Evolutionary conservation across 2,113 vertebrate genomes (phyloP).

Genomic region (Neogobius melanostomus): DNA sequence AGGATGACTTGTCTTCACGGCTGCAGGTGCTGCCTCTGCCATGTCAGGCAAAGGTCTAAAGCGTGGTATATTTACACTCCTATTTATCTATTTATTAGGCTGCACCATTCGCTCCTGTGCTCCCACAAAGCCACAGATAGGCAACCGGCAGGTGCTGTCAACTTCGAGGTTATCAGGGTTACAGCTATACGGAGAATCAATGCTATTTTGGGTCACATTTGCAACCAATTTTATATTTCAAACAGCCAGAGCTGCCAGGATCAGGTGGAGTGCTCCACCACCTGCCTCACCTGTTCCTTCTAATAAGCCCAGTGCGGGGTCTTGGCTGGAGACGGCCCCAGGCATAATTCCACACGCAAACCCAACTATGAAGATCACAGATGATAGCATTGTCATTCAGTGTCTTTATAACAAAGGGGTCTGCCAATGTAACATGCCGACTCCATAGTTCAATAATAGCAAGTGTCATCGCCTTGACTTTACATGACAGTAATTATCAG

Average conservation of each 20-base stretch:
- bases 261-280: neutral
- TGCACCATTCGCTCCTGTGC: constrained; percentile 18
- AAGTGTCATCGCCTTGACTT: neutral
- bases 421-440: constrained; percentile 50
- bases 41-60: constrained; percentile 59
- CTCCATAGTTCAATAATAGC: constrained; percentile 14
- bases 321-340: constrained; percentile 1
- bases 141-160: constrained; percentile 45
- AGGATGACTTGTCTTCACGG: constrained; percentile 52
- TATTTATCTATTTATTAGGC: constrained; percentile 75
- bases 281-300: constrained; percentile 3
- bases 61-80: constrained; percentile 70
- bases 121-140: constrained; percentile 32
- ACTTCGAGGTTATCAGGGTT: constrained; percentile 60
- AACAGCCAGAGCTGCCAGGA: neutral
- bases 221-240: neutral
- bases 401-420: constrained; percentile 3
- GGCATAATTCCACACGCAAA: constrained; percentile 4
- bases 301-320: neutral
- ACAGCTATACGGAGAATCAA: constrained; percentile 6
- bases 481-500: constrained; percentile 15
- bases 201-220: constrained; percentile 3
- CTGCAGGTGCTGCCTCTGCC: constrained; percentile 68
- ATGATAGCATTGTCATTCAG: constrained; percentile 7
- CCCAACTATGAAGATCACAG: neutral